Base-by-base conservation (phyloP, 2,797 vertebrate species). In the Scarus forsteni region DNA sequence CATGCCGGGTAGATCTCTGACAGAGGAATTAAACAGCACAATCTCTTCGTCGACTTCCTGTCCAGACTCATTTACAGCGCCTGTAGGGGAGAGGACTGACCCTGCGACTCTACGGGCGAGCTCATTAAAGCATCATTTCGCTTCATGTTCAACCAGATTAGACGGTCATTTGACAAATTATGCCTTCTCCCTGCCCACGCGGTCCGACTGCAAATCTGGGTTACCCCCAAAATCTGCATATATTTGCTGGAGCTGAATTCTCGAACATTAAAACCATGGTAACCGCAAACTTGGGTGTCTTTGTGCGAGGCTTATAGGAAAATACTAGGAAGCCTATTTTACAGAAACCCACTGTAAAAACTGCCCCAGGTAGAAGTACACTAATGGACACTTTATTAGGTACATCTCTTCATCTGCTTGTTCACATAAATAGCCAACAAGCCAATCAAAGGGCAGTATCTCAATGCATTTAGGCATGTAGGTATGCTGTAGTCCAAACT, bases 51-150 rank as follows among this genome's bases (percentile, higher is more conserved):
- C 34, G 18, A 69, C 73, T 72, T 69, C 42, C 45, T 60, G 65
- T 59, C 34, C 9, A 12, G 55, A 56, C 44, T 77, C 19, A 60
- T 68, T 75, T 68, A 36, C 50, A 60, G 42, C 48, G 43, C n/a
- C 67, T 68, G 39, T 54, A 60, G 62, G 59, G 34, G 48, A 42
- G 38, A 40, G 2, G 56, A 48, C 45, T 60, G 66, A 76, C 66
- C 79, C 68, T 1, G 45, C 8, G 64, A 69, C 43, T 59, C 18
- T 19, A 14, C 35, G 55, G 40, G 53, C 14, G 35, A n/a, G 56
- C 65, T 73, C 48, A 65, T 68, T 73, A 62, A 77, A 77, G 52
- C 19, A 59, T 57, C 18, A 53, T 71, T 72, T 71, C 52, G 60
- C 70, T 73, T 68, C 51, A 14, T 64, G 49, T 63, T 61, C 43